Base-by-base conservation (phyloP, 1,140 invertebrate species). In the Heliconius melpomene region DNA sequence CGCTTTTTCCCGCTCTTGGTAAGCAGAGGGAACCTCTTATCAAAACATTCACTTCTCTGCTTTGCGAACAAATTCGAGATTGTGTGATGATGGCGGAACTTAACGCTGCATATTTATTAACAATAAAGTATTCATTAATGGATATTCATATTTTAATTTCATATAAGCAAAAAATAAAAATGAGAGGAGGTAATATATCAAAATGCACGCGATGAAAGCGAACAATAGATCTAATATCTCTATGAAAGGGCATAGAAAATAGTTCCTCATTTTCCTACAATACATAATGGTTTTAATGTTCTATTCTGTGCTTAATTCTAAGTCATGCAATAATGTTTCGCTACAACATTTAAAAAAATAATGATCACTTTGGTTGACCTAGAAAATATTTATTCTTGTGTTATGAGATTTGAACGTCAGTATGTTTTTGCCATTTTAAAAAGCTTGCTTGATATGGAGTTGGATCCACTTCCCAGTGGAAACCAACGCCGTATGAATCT, bases 171-270 rank as follows among this genome's bases (percentile, higher is more conserved):
- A 66, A 52, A 66, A 66, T 66, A 26, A 16, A 66, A 29, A 66
- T 66, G 11, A 16, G 60, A 26, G 7, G 60, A 66, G 60, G 60
- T 66, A 66, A 66, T 66, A 66, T 66, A 66, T 66, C 60, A 66
- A 66, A 66, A 66, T 66, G 60, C 60, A 66, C 26, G 60, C 60
- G 60, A 66, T 66, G 60, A 66, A 66, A 66, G 26, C 60, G 60
- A 13, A 66, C 60, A 66, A 66, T 66, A 66, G 60, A 66, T 66
- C 60, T 66, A 66, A 66, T 66, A 66, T 66, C 60, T 66, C 60
- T 2, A 29, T 66, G 23, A 60, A 60, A 26, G 26, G 23, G 60
- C 60, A 66, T 66, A 66, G 60, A 26, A 66, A 66, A 60, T 60
- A 60, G 57, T 60, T 60, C 13, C 60, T 66, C 60, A 29, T 66